Evolutionary conservation across 2,888 invertebrate genomes (phyloP).

Genomic region (Oligia latruncula): DNA sequence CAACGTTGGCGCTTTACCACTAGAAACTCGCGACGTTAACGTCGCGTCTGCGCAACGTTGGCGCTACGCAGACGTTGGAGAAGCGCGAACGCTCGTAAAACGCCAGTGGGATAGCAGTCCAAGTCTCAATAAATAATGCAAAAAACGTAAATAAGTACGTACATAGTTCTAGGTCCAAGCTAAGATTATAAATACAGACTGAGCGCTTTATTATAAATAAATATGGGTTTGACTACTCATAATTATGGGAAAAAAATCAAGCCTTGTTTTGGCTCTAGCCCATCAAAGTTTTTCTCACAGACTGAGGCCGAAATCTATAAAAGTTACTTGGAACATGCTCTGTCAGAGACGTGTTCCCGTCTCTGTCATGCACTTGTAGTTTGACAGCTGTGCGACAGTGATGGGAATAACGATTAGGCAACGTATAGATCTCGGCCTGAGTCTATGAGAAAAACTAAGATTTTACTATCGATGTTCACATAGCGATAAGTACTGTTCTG

Average conservation of each 20-base stretch:
- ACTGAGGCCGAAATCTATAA: neutral
- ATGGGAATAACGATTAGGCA: neutral
- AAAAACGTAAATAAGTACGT: neutral
- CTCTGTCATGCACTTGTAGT: neutral
- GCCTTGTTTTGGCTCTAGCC: neutral
- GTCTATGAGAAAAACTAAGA: neutral
- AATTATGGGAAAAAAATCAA: conserved; percentile 5
- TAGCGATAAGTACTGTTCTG: neutral
- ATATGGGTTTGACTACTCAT: conserved; percentile 1
- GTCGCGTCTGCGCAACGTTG: no score
- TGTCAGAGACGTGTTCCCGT: neutral
- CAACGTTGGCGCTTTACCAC: no score
- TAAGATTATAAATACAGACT: neutral
- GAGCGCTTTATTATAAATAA: conserved; percentile 8
- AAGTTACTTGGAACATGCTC: neutral
- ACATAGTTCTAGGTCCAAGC: neutral
- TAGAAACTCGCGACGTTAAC: no score
- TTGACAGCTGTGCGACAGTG: neutral
- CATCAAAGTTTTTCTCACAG: conserved; percentile 1
- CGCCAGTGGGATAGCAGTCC: no score
- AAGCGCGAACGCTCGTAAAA: no score
- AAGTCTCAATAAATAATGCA: neutral
- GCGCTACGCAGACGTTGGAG: no score
- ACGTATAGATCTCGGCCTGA: neutral
- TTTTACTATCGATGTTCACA: conserved; percentile 8